These are phyloP conservation scores for Rotaria sp. DNA, from an alignment of 2,888 invertebrate genomes.

Conservation along the genomic window DNA sequence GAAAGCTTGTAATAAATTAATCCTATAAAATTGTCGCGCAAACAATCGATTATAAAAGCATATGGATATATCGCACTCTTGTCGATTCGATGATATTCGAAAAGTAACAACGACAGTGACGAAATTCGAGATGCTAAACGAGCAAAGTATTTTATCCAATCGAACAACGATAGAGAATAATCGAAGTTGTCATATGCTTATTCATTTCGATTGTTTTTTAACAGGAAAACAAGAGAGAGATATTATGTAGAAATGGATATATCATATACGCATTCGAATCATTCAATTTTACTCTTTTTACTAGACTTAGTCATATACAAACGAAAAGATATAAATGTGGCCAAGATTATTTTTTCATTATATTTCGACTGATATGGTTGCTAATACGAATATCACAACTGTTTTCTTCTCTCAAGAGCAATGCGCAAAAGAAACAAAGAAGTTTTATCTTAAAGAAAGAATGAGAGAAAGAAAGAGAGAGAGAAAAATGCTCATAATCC, in stretches of 20 bases:
- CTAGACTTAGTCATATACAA: background rate
- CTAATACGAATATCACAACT: background rate
- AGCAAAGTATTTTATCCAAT: background rate
- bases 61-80: background rate
- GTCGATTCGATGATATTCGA: background rate
- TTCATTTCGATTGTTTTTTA: background rate
- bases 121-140: background rate
- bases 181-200: background rate
- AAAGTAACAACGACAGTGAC: too few species aligned
- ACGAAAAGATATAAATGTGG: background rate
- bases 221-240: background rate
- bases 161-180: background rate
- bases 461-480: background rate
- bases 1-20: background rate
- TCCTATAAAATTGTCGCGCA: slow-evolving; percentile 6
- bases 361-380: background rate
- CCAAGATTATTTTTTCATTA: background rate
- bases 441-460: background rate
- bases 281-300: background rate
- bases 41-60: background rate
- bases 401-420: background rate
- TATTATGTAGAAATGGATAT: background rate
- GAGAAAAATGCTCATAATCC: background rate
- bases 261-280: background rate
- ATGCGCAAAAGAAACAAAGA: background rate